Evolutionary conservation across 2,113 vertebrate species (phyloP).

Genomic region (Lamprologus callipterus): DNA sequence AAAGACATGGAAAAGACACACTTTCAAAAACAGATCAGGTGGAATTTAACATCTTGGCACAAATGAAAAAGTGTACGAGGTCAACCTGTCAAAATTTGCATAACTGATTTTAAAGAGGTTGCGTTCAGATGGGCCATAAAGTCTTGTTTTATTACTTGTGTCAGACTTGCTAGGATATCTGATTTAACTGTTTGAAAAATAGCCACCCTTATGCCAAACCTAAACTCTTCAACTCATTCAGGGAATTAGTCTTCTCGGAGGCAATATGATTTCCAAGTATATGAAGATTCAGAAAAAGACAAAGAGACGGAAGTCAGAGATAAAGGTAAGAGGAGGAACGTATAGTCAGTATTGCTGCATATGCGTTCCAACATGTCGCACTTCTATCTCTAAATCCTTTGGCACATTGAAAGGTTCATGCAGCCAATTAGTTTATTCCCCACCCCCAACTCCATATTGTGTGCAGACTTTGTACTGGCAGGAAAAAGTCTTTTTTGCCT

Average conservation of each 20-base stretch:
- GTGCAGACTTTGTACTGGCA: conserved; percentile 5
- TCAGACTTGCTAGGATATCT: background rate
- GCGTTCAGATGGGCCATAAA: background rate
- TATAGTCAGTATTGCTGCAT: background rate
- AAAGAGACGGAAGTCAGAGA: background rate
- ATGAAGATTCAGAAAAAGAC: background rate
- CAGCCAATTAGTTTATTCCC: background rate
- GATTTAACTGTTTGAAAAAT: conserved; percentile 14
- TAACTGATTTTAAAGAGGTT: conserved; percentile 49
- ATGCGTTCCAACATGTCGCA: background rate
- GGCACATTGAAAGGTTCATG: background rate
- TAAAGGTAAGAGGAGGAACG: background rate
- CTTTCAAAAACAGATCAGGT: background rate
- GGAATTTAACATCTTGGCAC: conserved; percentile 39
- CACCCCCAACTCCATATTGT: background rate
- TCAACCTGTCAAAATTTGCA: conserved; percentile 49
- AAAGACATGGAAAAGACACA: background rate
- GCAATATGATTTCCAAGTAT: background rate
- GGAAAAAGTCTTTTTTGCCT: background rate
- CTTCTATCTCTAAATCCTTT: background rate
- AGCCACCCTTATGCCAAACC: background rate
- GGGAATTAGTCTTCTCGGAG: background rate
- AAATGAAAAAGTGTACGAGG: conserved; percentile 1
- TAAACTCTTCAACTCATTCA: background rate
- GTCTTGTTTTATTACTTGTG: background rate